A percentile compares a stretch with the other conserved stretches of the same genome.
Conservation (phyloP, 2,888 invertebrate species). For the Agrotis puta region DNA sequence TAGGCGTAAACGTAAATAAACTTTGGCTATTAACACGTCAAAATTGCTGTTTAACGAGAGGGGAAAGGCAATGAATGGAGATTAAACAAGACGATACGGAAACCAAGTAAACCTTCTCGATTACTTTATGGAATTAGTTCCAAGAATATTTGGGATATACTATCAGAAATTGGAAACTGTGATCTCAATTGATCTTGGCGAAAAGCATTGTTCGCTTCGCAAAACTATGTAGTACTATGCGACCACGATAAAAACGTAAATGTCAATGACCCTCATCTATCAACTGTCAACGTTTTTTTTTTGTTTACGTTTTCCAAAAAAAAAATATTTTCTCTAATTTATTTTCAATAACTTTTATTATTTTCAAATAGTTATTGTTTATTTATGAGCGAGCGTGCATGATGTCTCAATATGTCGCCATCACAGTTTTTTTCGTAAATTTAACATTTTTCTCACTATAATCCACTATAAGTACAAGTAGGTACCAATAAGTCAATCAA, state of each 20-base stretch:
- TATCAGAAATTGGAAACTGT: constrained; percentile 69
- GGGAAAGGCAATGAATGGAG: constrained; percentile 84
- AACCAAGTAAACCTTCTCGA: constrained; percentile 81
- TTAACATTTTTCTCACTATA: constrained; percentile 15
- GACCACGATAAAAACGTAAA: no score
- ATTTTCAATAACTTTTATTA: no score
- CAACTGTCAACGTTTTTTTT: no score
- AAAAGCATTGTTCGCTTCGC: constrained; percentile 45
- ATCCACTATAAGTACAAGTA: neutral
- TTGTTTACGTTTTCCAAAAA: no score
- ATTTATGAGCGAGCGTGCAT: no score
- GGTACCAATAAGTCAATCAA: constrained; percentile 7
- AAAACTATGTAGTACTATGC: constrained; percentile 27
- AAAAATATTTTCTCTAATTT: no score
- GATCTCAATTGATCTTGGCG: constrained; percentile 60
- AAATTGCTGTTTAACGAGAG: constrained; percentile 87
- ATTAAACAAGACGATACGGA: constrained; percentile 87
- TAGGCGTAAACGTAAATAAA: constrained; percentile 81
- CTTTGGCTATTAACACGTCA: constrained; percentile 88
- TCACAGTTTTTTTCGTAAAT: neutral
- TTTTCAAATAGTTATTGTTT: no score
- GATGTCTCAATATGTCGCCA: no score
- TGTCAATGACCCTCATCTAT: no score
- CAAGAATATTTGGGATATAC: constrained; percentile 69
- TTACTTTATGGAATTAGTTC: constrained; percentile 88